phyloP scores from a whole-genome alignment of 2,113 vertebrate genomes.

The Phoxinus phoxinus region DNA sequence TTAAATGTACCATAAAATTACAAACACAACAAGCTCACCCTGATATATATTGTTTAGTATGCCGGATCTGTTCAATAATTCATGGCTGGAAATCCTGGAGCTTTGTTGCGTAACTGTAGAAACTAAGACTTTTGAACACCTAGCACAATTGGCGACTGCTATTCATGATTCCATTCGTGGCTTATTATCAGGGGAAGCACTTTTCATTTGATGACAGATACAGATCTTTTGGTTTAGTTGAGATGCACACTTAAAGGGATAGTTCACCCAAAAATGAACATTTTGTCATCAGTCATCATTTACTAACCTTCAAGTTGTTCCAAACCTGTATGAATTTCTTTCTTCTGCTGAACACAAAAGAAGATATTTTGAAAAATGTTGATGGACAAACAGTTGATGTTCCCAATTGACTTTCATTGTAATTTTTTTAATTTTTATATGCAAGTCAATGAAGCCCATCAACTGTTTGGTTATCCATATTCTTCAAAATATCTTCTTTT shows the following conservation, averaged over 20 bases:
- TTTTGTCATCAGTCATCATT: too few species aligned
- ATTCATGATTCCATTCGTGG: neutral
- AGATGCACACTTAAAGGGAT: neutral
- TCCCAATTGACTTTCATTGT: too few species aligned
- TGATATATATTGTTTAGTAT: conserved; percentile 12
- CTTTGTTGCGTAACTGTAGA: neutral
- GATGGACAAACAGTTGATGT: too few species aligned
- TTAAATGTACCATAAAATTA: conserved; percentile 29
- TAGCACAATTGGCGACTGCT: neutral
- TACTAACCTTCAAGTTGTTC: too few species aligned
- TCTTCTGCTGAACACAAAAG: too few species aligned
- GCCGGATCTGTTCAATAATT: conserved; percentile 7
- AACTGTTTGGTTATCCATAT: too few species aligned
- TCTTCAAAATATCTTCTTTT: too few species aligned
- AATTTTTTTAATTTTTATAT: too few species aligned
- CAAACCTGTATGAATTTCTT: too few species aligned
- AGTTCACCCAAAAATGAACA: too few species aligned
- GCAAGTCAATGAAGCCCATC: too few species aligned
- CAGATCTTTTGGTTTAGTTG: neutral
- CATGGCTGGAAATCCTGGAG: conserved; percentile 1
- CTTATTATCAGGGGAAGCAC: neutral
- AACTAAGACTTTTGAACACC: neutral
- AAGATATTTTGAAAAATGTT: too few species aligned
- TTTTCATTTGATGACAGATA: neutral
- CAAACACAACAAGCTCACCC: neutral